Evolutionary conservation across 2,113 vertebrate genomes (phyloP).

Genomic region (Urocitellus parryii): DNA sequence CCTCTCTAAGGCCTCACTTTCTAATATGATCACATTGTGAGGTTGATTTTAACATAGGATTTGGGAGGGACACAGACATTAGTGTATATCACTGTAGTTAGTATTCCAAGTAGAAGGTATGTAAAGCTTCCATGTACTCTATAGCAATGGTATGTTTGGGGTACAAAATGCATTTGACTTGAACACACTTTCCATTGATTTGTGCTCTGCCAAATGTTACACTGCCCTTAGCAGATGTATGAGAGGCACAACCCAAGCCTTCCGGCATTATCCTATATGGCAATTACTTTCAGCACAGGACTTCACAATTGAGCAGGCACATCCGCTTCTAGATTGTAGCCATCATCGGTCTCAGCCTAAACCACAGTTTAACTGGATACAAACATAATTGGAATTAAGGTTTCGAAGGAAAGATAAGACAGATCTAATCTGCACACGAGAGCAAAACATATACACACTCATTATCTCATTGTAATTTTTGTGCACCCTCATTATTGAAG

Average conservation of each 20-base stretch:
- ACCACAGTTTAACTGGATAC: conserved; percentile 46
- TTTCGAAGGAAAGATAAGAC: conserved; percentile 53
- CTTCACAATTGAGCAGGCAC: background rate
- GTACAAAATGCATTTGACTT: background rate
- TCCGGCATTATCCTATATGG: background rate
- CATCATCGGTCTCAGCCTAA: conserved; percentile 35
- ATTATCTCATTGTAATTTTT: conserved; percentile 42
- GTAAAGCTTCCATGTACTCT: background rate
- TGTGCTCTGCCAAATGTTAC: background rate
- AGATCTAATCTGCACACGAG: conserved; percentile 56
- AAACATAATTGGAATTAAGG: conserved; percentile 60
- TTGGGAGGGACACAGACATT: background rate
- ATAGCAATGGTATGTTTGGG: background rate
- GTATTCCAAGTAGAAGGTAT: background rate
- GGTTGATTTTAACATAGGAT: background rate
- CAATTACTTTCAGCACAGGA: conserved; percentile 31
- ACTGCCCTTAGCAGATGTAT: background rate
- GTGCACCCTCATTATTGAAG: background rate
- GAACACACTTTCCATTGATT: background rate
- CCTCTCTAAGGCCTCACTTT: background rate
- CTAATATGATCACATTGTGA: background rate
- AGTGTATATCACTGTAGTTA: background rate
- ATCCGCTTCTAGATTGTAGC: conserved; percentile 28
- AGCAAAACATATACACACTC: conserved; percentile 8
- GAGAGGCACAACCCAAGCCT: background rate